Base-by-base conservation (phyloP, 2,888 invertebrate genomes). In the Platycheirus rosarum region DNA sequence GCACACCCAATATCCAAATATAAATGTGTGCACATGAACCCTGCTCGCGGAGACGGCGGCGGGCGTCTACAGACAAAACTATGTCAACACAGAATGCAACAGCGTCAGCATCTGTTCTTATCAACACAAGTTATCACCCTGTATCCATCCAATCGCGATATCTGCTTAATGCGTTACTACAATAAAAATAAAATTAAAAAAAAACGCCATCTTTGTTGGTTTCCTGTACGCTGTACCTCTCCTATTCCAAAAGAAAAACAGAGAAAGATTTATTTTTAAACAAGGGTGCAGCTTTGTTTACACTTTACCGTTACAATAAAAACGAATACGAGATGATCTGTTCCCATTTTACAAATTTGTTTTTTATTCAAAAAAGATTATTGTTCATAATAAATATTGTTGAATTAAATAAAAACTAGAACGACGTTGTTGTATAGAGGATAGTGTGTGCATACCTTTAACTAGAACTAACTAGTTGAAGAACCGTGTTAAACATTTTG, bases 211-310 rank as follows among this genome's bases (percentile, higher is more conserved):
- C 66, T 46, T 66, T 37, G 14, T 3, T 44, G 23, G 57, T 78
- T 78, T 73, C 78, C 73, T 73, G 62, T 32, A n/a, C n/a, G n/a
- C n/a, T n/a, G n/a, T n/a, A n/a, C n/a, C n/a, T n/a, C n/a, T n/a
- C n/a, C n/a, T n/a, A 6, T 51, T 51, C 29, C 9, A 8, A 51
- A 51, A 35, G 37, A 46, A 23, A 35, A 23, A 13, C 29, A 14
- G 18, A 14, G 32, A 11, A 11, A 51, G 60, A 55, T 69, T 79
- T 75, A 70, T 70, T 76, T 80, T 62, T 70, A 70, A 80, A 76
- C 76, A 76, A 62, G 80, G 70, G 76, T 76, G 76, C 80, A 80
- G 70, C 80, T 65, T 70, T 66, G 65, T 80, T 80, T 80, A 76
- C 74, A 68, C 29, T 44, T 14, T 26, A 9, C 11, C 2, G 16